These are phyloP conservation scores for Diorhabda carinulata DNA, from an alignment of 1,140 invertebrate species.

Conservation along the genomic window DNA sequence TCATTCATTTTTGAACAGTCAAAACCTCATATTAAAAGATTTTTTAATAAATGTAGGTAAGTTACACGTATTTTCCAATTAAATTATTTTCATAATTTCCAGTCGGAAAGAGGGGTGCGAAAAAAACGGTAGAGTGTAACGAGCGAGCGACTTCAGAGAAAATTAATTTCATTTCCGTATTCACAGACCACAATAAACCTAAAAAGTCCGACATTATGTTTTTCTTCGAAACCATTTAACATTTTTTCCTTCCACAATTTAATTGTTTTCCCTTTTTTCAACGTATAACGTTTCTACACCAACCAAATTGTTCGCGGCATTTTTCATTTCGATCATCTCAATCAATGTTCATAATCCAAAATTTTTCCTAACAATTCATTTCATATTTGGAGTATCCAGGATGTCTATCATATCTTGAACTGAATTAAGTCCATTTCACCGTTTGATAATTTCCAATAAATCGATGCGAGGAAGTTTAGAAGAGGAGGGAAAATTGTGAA, in stretches of 20 bases:
- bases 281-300: neutral
- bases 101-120: neutral
- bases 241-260: neutral
- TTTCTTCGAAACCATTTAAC: neutral
- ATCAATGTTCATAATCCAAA: neutral
- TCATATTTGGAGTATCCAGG: neutral
- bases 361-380: neutral
- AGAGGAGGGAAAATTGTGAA: neutral
- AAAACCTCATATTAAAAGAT: neutral
- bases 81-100: neutral
- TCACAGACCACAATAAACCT: neutral
- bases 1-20: neutral
- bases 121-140: neutral
- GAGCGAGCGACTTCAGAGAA: neutral
- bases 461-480: neutral
- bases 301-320: neutral
- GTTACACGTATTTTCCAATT: neutral
- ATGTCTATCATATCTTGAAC: neutral
- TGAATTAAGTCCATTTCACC: constrained; percentile 11
- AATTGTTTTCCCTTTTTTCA: neutral
- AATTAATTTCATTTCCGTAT: constrained; percentile 3
- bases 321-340: neutral
- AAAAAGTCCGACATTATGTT: neutral
- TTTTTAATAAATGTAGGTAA: neutral
- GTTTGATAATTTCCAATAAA: constrained; percentile 10